phyloP scores from a whole-genome alignment of 2,888 invertebrate genomes.

The Drepanosiphum platanoidis region DNA sequence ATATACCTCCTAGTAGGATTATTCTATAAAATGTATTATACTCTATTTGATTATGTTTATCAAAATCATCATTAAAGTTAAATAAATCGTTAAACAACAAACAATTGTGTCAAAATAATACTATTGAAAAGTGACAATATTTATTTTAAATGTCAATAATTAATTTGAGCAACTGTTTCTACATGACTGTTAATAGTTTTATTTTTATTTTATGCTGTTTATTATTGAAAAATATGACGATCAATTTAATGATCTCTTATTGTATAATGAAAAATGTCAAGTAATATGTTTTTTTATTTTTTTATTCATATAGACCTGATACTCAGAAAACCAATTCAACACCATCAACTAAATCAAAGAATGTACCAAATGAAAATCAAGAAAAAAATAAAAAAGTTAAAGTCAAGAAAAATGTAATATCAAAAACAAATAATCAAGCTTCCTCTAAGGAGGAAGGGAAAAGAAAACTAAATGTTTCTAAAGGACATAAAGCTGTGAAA shows the following conservation, averaged over 20 bases:
- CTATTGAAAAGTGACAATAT: too few species aligned
- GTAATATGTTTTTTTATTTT: neutral
- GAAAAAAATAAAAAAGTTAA: conserved; percentile 27
- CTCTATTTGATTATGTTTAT: too few species aligned
- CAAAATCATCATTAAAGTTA: too few species aligned
- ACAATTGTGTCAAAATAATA: neutral
- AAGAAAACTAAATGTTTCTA: conserved; percentile 25
- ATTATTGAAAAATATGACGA: too few species aligned
- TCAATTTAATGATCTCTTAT: neutral
- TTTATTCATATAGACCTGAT: conserved; percentile 30
- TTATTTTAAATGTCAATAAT: too few species aligned
- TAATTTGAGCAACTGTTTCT: too few species aligned
- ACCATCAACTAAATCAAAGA: conserved; percentile 3
- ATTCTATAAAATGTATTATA: too few species aligned
- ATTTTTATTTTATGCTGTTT: too few species aligned
- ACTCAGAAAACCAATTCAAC: neutral
- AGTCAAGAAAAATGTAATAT: conserved; percentile 41
- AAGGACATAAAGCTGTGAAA: conserved; percentile 29
- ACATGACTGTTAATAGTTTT: too few species aligned
- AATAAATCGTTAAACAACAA: too few species aligned
- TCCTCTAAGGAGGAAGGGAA: neutral
- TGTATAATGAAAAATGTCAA: neutral
- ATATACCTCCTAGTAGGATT: too few species aligned
- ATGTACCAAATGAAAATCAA: neutral
- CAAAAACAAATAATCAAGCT: neutral